Percentiles rank a stretch among this genome's conserved stretches.
Evolutionary conservation across 2,888 invertebrate species (phyloP).

Genomic region (Heliconius ethilla): DNA sequence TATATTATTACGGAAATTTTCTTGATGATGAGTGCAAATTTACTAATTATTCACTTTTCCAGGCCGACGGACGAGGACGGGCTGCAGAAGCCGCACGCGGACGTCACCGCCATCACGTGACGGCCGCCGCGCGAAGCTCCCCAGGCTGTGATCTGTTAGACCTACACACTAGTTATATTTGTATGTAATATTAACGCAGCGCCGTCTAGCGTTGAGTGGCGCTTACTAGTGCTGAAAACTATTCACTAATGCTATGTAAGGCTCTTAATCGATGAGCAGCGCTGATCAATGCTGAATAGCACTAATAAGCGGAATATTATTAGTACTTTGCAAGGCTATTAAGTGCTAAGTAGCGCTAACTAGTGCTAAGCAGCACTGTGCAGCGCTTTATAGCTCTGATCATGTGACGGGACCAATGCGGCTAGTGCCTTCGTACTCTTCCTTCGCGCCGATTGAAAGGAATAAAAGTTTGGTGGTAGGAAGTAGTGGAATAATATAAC

Average conservation of each 20-base stretch:
- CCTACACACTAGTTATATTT: conserved; percentile 18
- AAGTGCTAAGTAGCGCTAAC: background rate
- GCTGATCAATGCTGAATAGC: background rate
- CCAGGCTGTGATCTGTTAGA: conserved; percentile 78
- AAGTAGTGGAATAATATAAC: background rate
- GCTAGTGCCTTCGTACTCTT: conserved; percentile 39
- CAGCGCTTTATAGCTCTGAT: conserved; percentile 12
- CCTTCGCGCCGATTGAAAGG: background rate
- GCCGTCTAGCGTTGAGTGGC: conserved; percentile 8
- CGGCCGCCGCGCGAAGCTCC: conserved; percentile 53
- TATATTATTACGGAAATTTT: background rate
- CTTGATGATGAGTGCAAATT: background rate
- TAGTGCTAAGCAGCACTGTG: background rate
- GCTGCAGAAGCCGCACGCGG: conserved; percentile 61
- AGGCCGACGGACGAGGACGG: conserved; percentile 76
- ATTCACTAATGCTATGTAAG: too few species aligned
- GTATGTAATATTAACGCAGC: conserved; percentile 21
- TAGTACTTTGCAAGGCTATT: background rate
- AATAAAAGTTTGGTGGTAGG: conserved; percentile 2
- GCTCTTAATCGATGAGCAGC: conserved; percentile 35
- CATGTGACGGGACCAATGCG: conserved; percentile 53
- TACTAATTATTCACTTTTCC: conserved; percentile 24
- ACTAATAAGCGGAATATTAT: background rate
- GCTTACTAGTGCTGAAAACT: conserved; percentile 16
- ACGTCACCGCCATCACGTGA: conserved; percentile 76